Evolutionary conservation across 2,797 vertebrate genomes (phyloP).

Genomic region (Apodemus agrarius): DNA sequence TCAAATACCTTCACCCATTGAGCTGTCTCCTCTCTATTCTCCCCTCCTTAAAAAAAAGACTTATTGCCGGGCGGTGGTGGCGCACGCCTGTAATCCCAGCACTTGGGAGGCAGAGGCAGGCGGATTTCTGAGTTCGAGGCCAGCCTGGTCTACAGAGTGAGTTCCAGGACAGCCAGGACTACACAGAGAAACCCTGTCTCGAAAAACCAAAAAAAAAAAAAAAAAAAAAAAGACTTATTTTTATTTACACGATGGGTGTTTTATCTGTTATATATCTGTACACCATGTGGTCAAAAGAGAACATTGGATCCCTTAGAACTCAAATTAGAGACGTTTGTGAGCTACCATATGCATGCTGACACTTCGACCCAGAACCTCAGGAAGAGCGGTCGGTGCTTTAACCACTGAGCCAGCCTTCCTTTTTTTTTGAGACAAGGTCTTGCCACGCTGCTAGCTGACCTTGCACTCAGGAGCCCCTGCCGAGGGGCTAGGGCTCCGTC

Average conservation of each 20-base stretch:
- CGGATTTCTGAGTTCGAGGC: too few species aligned
- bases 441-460: background rate
- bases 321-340: background rate
- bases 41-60: background rate
- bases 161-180: too few species aligned
- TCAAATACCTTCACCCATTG: background rate
- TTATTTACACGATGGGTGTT: background rate
- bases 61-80: too few species aligned
- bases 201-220: background rate
- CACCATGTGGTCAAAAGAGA: too few species aligned
- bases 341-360: background rate
- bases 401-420: background rate
- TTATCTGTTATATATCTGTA: background rate
- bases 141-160: too few species aligned
- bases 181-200: too few species aligned
- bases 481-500: background rate
- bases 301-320: background rate
- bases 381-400: background rate
- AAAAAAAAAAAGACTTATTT: background rate
- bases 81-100: too few species aligned
- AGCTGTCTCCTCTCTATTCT: background rate
- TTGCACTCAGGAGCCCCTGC: background rate
- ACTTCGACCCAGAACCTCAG: too few species aligned
- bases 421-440: background rate
- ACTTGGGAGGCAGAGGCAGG: too few species aligned